Evolutionary conservation across 2,797 vertebrate genomes (phyloP), one percentile per base, ranked within the genome.

Genomic region (Microcaecilia unicolor): DNA sequence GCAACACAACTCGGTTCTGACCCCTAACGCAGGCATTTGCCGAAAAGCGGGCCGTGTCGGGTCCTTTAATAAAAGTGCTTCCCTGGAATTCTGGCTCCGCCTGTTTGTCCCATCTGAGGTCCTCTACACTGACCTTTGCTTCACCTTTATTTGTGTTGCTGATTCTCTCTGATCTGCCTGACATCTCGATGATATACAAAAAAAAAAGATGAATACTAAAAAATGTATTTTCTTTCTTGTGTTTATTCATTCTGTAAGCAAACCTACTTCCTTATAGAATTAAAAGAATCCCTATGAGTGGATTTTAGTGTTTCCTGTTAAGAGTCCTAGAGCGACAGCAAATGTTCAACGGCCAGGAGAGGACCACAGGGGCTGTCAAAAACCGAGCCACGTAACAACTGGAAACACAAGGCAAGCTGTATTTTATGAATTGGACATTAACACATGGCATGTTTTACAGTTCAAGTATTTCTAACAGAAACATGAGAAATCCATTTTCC

Each of bases 181-280:
- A n/a, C n/a, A n/a, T n/a, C n/a, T n/a, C n/a, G 18, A 21, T 12
- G 18, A 12, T 25, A 15, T 23, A 12, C 22, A 22, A 41, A 40
- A 29, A 48, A 61, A 37, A 39, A 53, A 56, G 39, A 31, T 7
- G 7, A 24, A 0, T n/a, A 0, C 38, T 21, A 15, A 41, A 14
- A 26, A 9, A 3, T 3, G 18, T n/a, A 40, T 32, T 3, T 11
- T 15, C 33, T 52, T 28, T 47, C 37, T 15, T n/a, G 40, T 47
- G 31, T 24, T 22, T 52, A n/a, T n/a, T 27, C 51, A 18, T 14
- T 24, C 34, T 22, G 25, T 41, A 37, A 55, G 48, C 42, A 47
- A 62, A 41, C 31, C 53, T 21, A 34, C 6, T 31, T 40, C 8
- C 6, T 37, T 3, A n/a, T n/a, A n/a, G n/a, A n/a, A n/a, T n/a